Percentiles rank a stretch among this genome's conserved stretches.
These are phyloP conservation scores for Semibalanus balanoides DNA, from an alignment of 1,140 invertebrate species.

Conservation along the genomic window DNA sequence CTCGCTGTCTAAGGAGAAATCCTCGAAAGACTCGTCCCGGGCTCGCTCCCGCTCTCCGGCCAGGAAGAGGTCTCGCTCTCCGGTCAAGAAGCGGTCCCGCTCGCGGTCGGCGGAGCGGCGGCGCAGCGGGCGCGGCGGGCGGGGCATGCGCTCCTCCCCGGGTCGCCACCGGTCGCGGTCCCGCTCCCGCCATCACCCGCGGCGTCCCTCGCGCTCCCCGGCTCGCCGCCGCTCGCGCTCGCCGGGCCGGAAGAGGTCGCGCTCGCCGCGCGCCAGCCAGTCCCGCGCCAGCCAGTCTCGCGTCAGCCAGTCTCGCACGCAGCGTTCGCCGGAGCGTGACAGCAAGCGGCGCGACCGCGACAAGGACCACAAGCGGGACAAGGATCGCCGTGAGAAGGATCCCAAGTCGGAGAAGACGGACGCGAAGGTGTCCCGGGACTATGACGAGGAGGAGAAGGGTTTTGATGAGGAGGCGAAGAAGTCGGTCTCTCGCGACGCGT, in stretches of 20 bases:
- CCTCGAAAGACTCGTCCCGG: not conserved
- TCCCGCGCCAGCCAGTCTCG: slow-evolving; percentile 8
- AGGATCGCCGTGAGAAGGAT: slow-evolving; percentile 7
- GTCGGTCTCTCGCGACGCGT: slow-evolving; percentile 10
- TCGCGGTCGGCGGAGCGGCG: slow-evolving; percentile 7
- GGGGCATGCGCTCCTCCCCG: slow-evolving; percentile 28
- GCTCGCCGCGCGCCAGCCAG: not conserved
- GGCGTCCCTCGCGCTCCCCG: slow-evolving; percentile 10
- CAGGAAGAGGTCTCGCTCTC: slow-evolving; percentile 29
- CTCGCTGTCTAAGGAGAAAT: slow-evolving; percentile 8
- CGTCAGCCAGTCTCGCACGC: slow-evolving; percentile 5
- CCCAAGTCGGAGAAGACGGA: slow-evolving; percentile 21
- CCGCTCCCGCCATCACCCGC: not conserved
- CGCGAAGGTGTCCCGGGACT: slow-evolving; percentile 33
- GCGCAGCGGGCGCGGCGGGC: slow-evolving; percentile 15
- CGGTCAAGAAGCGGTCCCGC: slow-evolving; percentile 25
- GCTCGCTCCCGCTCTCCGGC: slow-evolving; percentile 20
- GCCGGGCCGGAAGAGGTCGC: slow-evolving; percentile 4
- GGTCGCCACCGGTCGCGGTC: slow-evolving; percentile 22
- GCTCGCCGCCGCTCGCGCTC: slow-evolving; percentile 11
- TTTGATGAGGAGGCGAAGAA: slow-evolving; percentile 23
- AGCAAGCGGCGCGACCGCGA: not conserved
- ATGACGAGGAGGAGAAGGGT: slow-evolving; percentile 39
- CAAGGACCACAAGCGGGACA: not conserved
- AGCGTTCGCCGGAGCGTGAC: not conserved